Evolutionary conservation across 2,113 vertebrate species (phyloP).

Genomic region (Nothocercus nigrocapillus): DNA sequence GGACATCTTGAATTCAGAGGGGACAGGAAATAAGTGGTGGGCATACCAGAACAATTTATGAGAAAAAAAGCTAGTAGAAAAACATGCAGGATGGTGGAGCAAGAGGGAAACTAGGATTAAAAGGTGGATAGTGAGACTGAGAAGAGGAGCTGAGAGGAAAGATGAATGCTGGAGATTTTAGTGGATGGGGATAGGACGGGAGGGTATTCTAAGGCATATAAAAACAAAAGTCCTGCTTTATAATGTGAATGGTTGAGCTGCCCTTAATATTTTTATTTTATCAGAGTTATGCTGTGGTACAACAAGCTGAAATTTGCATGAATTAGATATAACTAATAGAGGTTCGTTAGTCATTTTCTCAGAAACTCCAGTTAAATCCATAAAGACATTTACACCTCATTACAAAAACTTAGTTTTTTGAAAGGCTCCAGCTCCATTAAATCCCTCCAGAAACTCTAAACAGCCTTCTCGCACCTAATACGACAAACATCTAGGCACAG

Average conservation of each 20-base stretch:
- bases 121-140: not conserved
- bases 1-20: not conserved
- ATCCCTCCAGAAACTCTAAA: not conserved
- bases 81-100: rapidly evolving
- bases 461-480: not conserved
- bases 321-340: not conserved
- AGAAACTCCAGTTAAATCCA: not conserved
- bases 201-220: not conserved
- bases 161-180: not conserved
- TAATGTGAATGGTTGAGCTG: not conserved
- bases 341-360: slow-evolving; percentile 16
- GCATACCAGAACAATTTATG: not conserved
- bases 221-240: not conserved
- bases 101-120: not conserved
- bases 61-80: not conserved
- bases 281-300: not conserved
- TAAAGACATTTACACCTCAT: not conserved
- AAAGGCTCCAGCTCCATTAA: not conserved
- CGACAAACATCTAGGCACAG: not conserved
- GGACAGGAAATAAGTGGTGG: not conserved
- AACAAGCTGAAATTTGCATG: slow-evolving; percentile 19
- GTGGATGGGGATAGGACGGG: not conserved
- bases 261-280: slow-evolving; percentile 1
- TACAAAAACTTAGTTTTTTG: not conserved
- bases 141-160: not conserved